Evolutionary conservation across 2,113 vertebrate species (phyloP).

Genomic region (Pyxicephalus adspersus): DNA sequence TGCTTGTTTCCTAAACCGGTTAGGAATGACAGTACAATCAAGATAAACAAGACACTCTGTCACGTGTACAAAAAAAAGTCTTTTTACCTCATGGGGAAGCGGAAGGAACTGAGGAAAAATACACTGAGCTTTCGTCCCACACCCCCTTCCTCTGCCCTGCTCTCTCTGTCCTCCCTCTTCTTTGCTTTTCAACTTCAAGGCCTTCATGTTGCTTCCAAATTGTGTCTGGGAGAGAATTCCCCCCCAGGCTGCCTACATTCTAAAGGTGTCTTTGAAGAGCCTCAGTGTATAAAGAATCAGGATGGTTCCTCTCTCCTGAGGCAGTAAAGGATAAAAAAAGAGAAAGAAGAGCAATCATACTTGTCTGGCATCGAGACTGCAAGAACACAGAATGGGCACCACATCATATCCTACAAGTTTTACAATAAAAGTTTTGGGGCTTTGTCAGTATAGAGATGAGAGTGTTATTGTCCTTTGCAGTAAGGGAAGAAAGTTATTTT

Average conservation of each 20-base stretch:
- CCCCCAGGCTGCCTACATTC: slow-evolving; percentile 54
- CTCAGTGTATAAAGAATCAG: slow-evolving; percentile 51
- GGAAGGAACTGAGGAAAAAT: slow-evolving; percentile 15
- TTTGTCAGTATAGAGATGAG: too few species aligned
- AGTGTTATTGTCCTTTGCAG: too few species aligned
- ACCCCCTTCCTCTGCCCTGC: slow-evolving; percentile 44
- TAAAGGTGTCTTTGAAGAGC: slow-evolving; percentile 57
- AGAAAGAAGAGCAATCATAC: slow-evolving; percentile 19
- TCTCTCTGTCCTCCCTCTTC: slow-evolving; percentile 41
- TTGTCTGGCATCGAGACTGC: slow-evolving; percentile 9
- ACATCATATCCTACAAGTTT: neutral
- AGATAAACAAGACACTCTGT: neutral
- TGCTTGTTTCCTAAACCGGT: neutral
- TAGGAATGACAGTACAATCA: neutral
- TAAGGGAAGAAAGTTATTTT: too few species aligned
- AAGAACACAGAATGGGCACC: slow-evolving; percentile 1
- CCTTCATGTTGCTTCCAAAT: slow-evolving; percentile 56
- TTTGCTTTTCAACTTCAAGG: slow-evolving; percentile 56
- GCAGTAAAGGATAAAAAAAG: slow-evolving; percentile 11
- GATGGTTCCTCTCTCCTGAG: slow-evolving; percentile 52
- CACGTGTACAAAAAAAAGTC: slow-evolving; percentile 11
- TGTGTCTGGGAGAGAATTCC: slow-evolving; percentile 55
- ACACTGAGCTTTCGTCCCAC: slow-evolving; percentile 32
- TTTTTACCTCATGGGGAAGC: neutral
- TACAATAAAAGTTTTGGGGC: neutral